Evolutionary conservation across 2,113 vertebrate genomes (phyloP).

Genomic region (Bos taurus): ARS-UCD2.0 NC_037337.1:70609001-70609500

Average conservation of each 20-base stretch:
- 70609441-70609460: not conserved
- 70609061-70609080: not conserved
- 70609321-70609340: not conserved
- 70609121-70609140: not conserved
- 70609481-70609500: not conserved
- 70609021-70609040: not conserved
- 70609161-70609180: not conserved
- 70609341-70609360: not conserved
- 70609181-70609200: not conserved
- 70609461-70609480: not conserved
- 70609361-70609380: not conserved
- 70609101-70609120: not conserved
- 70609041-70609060: not conserved
- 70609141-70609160: not conserved
- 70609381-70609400: not conserved
- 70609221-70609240: not conserved
- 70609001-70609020: not conserved
- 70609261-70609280: not conserved
- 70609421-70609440: not conserved
- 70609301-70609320: not conserved
- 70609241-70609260: not conserved
- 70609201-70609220: not conserved
- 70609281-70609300: not conserved
- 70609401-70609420: not conserved
- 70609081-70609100: not conserved